A percentile compares a stretch with the other conserved stretches of the same genome.
Evolutionary conservation across 2,888 invertebrate species (phyloP).

Genomic region (Amphiduros pacificus): DNA sequence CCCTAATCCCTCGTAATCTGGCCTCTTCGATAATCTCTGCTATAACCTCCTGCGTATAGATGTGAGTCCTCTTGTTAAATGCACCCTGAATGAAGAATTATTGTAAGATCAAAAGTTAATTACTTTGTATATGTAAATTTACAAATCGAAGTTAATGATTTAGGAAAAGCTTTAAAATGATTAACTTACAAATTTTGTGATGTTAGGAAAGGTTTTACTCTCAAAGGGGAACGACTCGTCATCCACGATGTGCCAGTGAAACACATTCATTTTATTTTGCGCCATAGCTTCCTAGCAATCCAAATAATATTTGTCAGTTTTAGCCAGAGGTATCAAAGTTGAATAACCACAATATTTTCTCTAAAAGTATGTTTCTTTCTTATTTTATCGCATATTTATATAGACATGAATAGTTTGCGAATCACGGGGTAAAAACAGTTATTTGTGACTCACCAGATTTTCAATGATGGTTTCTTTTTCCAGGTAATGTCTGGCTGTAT

Average conservation of each 20-base stretch:
- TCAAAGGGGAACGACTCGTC: conserved; percentile 90
- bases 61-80: conserved; percentile 47
- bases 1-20: conserved; percentile 78
- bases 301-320: no score
- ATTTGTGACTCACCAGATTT: conserved; percentile 54
- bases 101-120: no score
- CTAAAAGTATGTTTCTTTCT: no score
- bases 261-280: conserved; percentile 88
- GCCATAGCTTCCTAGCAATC: conserved; percentile 87
- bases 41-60: conserved; percentile 58
- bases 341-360: no score
- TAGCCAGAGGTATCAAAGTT: no score
- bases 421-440: no score
- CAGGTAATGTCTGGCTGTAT: conserved; percentile 56
- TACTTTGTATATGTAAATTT: no score
- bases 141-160: no score
- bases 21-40: conserved; percentile 75
- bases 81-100: no score
- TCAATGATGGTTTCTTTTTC: conserved; percentile 41
- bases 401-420: no score
- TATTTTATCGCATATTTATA: no score
- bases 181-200: conserved; percentile 61
- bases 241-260: conserved; percentile 95
- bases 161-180: no score
- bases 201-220: conserved; percentile 75